phyloP scores from a whole-genome alignment of 64 coral and sea anemone genomes.

The Acropora tenuis region DNA sequence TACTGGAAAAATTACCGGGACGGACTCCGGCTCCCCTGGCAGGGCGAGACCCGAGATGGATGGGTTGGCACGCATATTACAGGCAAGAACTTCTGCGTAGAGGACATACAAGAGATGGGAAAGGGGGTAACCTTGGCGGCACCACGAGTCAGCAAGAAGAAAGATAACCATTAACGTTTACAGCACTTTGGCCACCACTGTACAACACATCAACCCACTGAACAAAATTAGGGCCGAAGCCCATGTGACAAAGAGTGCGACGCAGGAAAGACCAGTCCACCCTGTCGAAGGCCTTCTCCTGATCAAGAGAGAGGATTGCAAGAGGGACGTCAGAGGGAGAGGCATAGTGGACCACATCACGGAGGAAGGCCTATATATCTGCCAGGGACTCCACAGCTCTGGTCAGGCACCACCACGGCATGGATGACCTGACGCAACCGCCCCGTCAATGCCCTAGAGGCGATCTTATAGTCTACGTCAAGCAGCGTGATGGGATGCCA shows the following conservation, averaged over 20 bases:
- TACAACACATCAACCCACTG: conserved; percentile 5
- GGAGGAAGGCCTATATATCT: conserved; percentile 9
- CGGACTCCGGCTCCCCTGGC: neutral
- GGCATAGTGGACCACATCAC: neutral
- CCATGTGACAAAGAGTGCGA: neutral
- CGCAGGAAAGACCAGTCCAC: conserved; percentile 13
- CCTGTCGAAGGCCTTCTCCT: conserved; percentile 59
- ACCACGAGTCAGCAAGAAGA: conserved; percentile 2
- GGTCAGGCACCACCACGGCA: conserved; percentile 8
- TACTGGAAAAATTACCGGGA: neutral
- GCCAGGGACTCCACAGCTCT: conserved; percentile 17
- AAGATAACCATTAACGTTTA: conserved; percentile 25
- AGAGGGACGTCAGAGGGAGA: neutral
- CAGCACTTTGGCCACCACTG: neutral
- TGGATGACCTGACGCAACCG: neutral
- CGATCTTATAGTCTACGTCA: conserved; percentile 28
- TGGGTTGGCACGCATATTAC: neutral
- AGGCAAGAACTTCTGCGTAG: conserved; percentile 14
- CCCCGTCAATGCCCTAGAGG: neutral
- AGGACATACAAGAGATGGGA: conserved; percentile 31
- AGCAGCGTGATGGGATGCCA: neutral
- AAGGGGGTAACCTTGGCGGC: conserved; percentile 48
- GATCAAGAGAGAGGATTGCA: conserved; percentile 15
- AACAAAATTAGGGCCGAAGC: conserved; percentile 1
- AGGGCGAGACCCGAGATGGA: neutral